Conservation (phyloP, 92 coral and sea anemone genomes). For the Heteractis magnifica region DNA sequence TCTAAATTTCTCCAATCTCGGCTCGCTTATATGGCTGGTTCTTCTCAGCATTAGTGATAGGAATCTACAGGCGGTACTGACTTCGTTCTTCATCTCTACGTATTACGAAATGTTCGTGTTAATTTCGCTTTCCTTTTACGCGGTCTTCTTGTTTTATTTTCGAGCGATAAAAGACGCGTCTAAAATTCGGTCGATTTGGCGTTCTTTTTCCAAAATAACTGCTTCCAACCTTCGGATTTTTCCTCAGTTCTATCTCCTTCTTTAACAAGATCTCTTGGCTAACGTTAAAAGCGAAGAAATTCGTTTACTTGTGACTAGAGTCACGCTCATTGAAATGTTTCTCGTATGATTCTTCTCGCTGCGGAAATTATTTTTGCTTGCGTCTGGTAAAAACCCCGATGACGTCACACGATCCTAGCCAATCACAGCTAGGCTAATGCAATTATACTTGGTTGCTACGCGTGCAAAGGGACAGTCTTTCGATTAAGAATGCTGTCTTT, state of each 20-base stretch:
- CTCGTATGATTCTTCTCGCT: constrained; percentile 21
- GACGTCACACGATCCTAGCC: constrained; percentile 65
- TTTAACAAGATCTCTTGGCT: background rate
- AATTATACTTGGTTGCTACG: constrained; percentile 40
- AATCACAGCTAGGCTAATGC: constrained; percentile 47
- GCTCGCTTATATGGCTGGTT: constrained; percentile 67
- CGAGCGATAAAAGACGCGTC: constrained; percentile 25
- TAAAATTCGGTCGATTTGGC: constrained; percentile 8
- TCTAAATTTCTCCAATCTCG: constrained; percentile 72
- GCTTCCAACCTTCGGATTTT: background rate
- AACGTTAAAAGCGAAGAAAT: constrained; percentile 9
- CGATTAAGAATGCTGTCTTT: constrained; percentile 25
- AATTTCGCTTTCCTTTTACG: constrained; percentile 37
- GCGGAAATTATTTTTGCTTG: constrained; percentile 63
- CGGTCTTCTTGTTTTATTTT: constrained; percentile 27
- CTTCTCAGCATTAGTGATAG: constrained; percentile 68
- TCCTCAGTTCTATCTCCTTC: background rate
- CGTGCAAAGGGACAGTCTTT: constrained; percentile 16
- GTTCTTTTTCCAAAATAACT: background rate
- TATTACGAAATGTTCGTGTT: constrained; percentile 30
- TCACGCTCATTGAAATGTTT: constrained; percentile 13
- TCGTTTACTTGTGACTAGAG: constrained; percentile 20
- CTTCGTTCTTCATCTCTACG: constrained; percentile 80
- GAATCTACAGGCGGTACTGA: constrained; percentile 90
- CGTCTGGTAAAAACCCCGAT: constrained; percentile 66